Evolutionary conservation across 2,113 vertebrate species (phyloP).

Genomic region (Hemiscyllium ocellatum): DNA sequence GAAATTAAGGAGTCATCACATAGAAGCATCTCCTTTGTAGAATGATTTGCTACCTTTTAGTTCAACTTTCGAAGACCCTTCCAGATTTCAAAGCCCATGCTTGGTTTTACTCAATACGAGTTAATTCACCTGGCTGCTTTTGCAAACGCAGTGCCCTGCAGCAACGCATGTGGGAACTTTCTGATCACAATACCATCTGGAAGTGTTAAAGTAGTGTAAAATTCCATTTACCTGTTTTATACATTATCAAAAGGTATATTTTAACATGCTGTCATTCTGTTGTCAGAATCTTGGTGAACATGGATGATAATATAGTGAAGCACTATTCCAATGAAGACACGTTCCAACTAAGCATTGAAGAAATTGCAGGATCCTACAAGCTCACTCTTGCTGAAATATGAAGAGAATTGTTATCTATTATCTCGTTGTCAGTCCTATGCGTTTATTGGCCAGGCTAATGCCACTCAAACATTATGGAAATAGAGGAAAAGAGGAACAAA

Average conservation of each 20-base stretch:
- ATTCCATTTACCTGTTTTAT: background rate
- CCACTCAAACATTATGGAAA: background rate
- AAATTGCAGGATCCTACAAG: conserved; percentile 75
- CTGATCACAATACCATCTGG: background rate
- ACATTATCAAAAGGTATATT: background rate
- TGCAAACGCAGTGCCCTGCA: background rate
- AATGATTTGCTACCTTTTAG: background rate
- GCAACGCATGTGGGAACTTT: background rate
- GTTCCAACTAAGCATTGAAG: conserved; percentile 92
- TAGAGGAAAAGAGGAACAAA: background rate
- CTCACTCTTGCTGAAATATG: conserved; percentile 95
- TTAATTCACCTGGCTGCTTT: background rate
- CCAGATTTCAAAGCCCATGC: background rate
- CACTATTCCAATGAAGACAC: conserved; percentile 99
- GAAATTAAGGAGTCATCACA: background rate
- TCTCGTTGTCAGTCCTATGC: background rate
- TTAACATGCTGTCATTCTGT: background rate
- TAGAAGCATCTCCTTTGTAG: background rate
- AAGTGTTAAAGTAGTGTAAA: background rate
- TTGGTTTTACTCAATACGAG: background rate
- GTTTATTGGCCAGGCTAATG: conserved; percentile 4
- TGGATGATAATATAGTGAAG: conserved; percentile 98
- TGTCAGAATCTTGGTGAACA: conserved; percentile 88
- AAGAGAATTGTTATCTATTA: conserved; percentile 41
- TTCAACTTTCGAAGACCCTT: background rate